Percentiles rank a stretch among this genome's conserved stretches.
Evolutionary conservation across 2,888 invertebrate species (phyloP).

Genomic region (Drosophila maculinotata): DNA sequence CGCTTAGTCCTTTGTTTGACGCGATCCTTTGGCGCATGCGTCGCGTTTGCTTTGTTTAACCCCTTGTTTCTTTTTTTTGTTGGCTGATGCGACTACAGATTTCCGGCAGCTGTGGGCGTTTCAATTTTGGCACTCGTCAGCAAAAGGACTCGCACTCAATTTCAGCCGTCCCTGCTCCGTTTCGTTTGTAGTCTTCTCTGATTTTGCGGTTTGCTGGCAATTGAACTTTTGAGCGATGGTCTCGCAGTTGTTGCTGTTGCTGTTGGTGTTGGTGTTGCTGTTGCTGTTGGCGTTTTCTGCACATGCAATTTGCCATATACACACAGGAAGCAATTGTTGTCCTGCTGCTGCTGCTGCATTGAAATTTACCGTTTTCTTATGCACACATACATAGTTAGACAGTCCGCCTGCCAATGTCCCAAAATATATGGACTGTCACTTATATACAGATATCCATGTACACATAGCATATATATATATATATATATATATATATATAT

Average conservation of each 20-base stretch:
- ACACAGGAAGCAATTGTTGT: constrained; percentile 47
- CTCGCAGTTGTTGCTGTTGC: constrained; percentile 50
- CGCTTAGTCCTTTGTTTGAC: constrained; percentile 22
- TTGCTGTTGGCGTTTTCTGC: constrained; percentile 17
- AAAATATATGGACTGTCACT: constrained; percentile 60
- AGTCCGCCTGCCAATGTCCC: constrained; percentile 21
- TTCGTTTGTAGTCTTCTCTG: constrained; percentile 32
- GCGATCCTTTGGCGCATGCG: constrained; percentile 62
- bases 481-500: constrained; percentile 15
- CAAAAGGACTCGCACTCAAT: constrained; percentile 23
- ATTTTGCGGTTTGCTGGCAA: constrained; percentile 50
- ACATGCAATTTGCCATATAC: constrained; percentile 72
- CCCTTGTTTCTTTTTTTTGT: constrained; percentile 22
- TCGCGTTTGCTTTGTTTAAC: constrained; percentile 40
- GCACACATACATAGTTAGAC: constrained; percentile 28
- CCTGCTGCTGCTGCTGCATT: constrained; percentile 43
- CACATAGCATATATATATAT: constrained; percentile 13
- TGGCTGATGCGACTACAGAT: constrained; percentile 22
- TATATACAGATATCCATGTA: constrained; percentile 17
- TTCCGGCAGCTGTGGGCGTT: constrained; percentile 83
- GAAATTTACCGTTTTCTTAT: constrained; percentile 81
- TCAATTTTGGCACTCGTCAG: constrained; percentile 63
- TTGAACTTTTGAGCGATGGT: constrained; percentile 59
- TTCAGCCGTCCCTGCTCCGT: background rate
- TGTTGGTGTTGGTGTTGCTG: too few species aligned